A percentile compares a stretch with the other conserved stretches of the same genome.
These are phyloP conservation scores for Martes martes DNA, from an alignment of 2,113 vertebrate genomes.

Conservation along the genomic window DNA sequence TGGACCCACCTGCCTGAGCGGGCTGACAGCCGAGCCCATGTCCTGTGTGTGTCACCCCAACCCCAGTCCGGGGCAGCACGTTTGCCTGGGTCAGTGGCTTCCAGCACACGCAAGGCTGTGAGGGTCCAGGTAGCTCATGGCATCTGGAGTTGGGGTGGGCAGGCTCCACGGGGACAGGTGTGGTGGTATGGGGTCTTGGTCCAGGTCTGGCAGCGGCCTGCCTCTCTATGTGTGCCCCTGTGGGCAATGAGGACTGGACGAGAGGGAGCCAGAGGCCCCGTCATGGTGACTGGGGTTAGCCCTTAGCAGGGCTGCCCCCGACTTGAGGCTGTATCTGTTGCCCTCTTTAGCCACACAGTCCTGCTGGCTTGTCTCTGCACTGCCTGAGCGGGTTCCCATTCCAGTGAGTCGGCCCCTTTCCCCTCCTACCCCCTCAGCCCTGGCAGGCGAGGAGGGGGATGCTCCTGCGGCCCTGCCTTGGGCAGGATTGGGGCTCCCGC, in stretches of 20 bases:
- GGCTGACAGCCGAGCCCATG: not conserved
- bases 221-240: not conserved
- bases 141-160: no score
- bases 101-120: not conserved
- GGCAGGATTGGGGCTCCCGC: not conserved
- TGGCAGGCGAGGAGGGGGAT: no score
- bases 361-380: no score
- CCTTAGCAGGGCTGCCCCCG: not conserved
- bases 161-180: not conserved
- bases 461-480: not conserved
- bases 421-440: not conserved
- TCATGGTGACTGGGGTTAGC: not conserved
- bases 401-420: not conserved
- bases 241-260: not conserved
- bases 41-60: not conserved
- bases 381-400: not conserved
- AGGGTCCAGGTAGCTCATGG: not conserved
- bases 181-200: not conserved
- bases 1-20: not conserved
- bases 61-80: not conserved
- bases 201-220: not conserved
- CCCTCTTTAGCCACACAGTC: no score
- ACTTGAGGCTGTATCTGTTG: no score
- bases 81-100: not conserved
- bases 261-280: not conserved